Evolutionary conservation across 2,113 vertebrate species (phyloP).

Genomic region (Pseudopipra pipra): DNA sequence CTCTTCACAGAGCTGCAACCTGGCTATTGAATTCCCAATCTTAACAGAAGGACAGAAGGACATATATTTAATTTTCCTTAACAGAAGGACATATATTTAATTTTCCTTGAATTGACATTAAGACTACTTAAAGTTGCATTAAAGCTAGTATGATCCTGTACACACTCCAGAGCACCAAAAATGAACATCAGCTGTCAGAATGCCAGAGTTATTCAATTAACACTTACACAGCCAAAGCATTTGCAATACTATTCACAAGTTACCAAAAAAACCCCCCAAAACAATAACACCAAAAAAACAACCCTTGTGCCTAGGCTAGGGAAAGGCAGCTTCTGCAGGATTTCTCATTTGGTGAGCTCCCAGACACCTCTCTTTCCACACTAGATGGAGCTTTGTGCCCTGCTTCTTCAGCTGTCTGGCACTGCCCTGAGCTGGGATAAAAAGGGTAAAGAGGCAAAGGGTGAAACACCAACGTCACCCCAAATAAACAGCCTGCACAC

Average conservation of each 20-base stretch:
- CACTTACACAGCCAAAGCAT: not conserved
- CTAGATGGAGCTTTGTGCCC: constrained; percentile 70
- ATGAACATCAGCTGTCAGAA: not conserved
- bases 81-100: not conserved
- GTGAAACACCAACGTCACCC: not conserved
- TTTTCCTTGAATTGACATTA: not conserved
- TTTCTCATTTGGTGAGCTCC: not conserved
- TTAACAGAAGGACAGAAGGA: not conserved
- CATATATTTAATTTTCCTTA: not conserved
- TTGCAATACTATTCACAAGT: not conserved
- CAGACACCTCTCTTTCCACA: constrained; percentile 18
- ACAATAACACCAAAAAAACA: not conserved
- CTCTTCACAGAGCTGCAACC: not conserved
- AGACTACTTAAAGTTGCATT: not conserved
- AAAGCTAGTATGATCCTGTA: not conserved
- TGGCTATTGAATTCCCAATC: not conserved
- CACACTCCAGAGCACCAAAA: not conserved
- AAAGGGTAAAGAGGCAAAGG: not conserved
- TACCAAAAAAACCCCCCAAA: not conserved
- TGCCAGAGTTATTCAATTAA: not conserved
- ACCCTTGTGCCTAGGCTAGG: not conserved
- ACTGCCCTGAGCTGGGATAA: not conserved
- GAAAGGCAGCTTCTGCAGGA: not conserved
- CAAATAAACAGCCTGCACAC: not conserved
- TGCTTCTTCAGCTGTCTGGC: not conserved